Base-by-base conservation (phyloP, 1,140 invertebrate genomes). In the Chlorops oryzae region DNA sequence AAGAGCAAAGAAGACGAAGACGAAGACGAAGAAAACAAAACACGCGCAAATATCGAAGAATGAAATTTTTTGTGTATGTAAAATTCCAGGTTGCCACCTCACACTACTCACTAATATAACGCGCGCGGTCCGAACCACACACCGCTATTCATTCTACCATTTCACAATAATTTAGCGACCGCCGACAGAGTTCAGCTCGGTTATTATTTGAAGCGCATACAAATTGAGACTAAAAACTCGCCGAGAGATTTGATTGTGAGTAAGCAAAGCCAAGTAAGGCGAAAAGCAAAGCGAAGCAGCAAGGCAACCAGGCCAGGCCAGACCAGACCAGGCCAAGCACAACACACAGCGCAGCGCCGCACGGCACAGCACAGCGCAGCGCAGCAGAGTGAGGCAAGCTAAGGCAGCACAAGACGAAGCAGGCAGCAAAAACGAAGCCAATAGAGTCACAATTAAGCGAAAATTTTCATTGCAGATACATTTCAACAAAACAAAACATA, bases 151-250 rank as follows among this genome's bases (percentile, higher is more conserved):
- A n/a, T n/a, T n/a, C n/a, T n/a, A n/a, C n/a, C n/a, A n/a, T n/a
- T n/a, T n/a, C n/a, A n/a, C n/a, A n/a, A n/a, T n/a, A n/a, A n/a
- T n/a, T n/a, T n/a, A n/a, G n/a, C n/a, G n/a, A n/a, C n/a, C n/a
- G n/a, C n/a, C n/a, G n/a, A n/a, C n/a, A n/a, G n/a, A n/a, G n/a
- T n/a, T n/a, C n/a, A n/a, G n/a, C 63, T 64, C 64, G 67, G 62
- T 67, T 67, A 67, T 66, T 67, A 64, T 67, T n/a, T 67, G 59
- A 56, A 60, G 59, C 59, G 54, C 56, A 60, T 56, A 58, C 59
- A 58, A 60, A 58, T 60, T 60, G 64, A 67, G 64, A 67, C 64
- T 67, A 67, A 67, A 66, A 64, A 67, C 64, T 62, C 62, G 64
- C 59, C 62, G 64, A 67, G 64, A 67, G 64, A 67, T 67, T 67